Conservation (phyloP, 2,888 invertebrate species). For the Cataglyphis livida region DNA sequence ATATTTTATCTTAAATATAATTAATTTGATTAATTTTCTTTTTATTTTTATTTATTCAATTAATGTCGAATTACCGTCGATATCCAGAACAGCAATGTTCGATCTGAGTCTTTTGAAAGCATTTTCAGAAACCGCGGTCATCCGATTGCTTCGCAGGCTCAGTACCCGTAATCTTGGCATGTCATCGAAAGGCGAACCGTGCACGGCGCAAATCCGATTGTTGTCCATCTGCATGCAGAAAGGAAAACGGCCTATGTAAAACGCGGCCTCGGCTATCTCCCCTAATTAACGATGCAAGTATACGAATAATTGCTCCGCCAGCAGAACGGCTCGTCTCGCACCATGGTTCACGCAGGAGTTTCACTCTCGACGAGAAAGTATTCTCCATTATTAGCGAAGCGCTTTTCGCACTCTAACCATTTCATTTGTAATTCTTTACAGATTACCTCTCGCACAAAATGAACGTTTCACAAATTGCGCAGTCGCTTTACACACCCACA, state of each 20-base stretch:
- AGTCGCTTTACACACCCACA: neutral
- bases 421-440: slow-evolving; percentile 14
- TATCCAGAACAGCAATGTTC: slow-evolving; percentile 93
- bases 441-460: neutral
- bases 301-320: slow-evolving; percentile 76
- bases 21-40: neutral
- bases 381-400: slow-evolving; percentile 65
- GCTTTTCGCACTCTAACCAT: slow-evolving; percentile 22
- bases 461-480: neutral
- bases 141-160: slow-evolving; percentile 91
- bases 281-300: slow-evolving; percentile 77
- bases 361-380: slow-evolving; percentile 82
- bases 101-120: slow-evolving; percentile 92
- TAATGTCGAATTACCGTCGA: slow-evolving; percentile 90
- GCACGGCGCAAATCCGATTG: slow-evolving; percentile 93
- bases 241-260: slow-evolving; percentile 60
- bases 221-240: slow-evolving; percentile 89
- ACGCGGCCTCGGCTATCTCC: slow-evolving; percentile 63
- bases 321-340: slow-evolving; percentile 75
- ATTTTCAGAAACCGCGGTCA: slow-evolving; percentile 91
- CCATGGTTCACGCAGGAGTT: slow-evolving; percentile 76
- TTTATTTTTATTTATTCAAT: slow-evolving; percentile 22
- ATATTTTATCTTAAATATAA: neutral
- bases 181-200: slow-evolving; percentile 92
- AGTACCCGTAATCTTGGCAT: slow-evolving; percentile 94